phyloP scores from a whole-genome alignment of 2,113 vertebrate genomes.

The Pteronura brasiliensis region DNA sequence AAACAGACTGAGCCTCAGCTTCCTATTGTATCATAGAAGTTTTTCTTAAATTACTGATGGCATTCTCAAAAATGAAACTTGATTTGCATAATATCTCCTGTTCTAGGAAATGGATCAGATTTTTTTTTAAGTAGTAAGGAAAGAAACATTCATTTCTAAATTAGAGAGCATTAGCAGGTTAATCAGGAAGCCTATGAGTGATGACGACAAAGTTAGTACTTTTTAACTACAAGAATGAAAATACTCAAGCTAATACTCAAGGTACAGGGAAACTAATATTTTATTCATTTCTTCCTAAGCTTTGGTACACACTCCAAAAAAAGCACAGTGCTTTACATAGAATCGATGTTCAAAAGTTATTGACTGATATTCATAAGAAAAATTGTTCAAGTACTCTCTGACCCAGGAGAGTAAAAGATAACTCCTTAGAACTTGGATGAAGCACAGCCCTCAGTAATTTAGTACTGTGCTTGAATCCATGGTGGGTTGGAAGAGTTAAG shows the following conservation, averaged over 20 bases:
- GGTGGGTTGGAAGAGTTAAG: neutral
- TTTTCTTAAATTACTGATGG: conserved; percentile 42
- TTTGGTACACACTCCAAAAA: conserved; percentile 12
- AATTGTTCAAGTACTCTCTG: neutral
- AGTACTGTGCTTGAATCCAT: neutral
- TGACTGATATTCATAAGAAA: neutral
- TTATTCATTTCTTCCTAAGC: conserved; percentile 38
- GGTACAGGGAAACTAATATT: conserved; percentile 9
- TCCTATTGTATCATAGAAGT: neutral
- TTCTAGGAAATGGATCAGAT: neutral
- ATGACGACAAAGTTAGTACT: conserved; percentile 32
- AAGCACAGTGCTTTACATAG: neutral
- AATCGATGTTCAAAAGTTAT: neutral
- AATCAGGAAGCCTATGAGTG: conserved; percentile 19
- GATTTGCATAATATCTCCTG: conserved; percentile 16
- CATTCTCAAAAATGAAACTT: neutral
- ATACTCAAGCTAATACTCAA: conserved; percentile 42
- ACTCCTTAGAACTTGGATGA: neutral
- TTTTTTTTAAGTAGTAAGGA: conserved; percentile 5
- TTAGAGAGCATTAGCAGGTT: conserved; percentile 34
- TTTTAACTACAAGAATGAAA: conserved; percentile 48
- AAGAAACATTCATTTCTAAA: conserved; percentile 42
- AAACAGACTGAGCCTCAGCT: neutral
- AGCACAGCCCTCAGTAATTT: neutral
- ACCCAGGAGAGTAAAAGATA: neutral